Evolutionary conservation across 2,797 vertebrate species (phyloP).

Genomic region (Sebastes melanostomus): DNA sequence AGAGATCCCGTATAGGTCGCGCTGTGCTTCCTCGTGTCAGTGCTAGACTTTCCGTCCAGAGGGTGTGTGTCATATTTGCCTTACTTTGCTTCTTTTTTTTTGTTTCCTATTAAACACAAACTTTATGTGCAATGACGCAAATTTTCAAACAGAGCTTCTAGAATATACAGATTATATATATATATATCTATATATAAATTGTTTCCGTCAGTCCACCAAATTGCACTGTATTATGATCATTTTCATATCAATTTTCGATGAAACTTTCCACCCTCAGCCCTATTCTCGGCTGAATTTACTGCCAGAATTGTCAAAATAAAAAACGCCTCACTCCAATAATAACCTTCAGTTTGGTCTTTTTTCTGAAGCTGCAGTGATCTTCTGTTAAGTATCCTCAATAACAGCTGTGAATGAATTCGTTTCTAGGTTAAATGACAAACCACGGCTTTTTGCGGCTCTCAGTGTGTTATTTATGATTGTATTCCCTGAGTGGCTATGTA

Average conservation of each 20-base stretch:
- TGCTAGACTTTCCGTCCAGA: slow-evolving; percentile 74
- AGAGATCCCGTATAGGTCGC: slow-evolving; percentile 58
- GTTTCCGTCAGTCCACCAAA: slow-evolving; percentile 51
- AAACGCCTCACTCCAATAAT: slow-evolving; percentile 20
- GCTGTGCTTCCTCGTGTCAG: slow-evolving; percentile 76
- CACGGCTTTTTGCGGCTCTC: slow-evolving; percentile 69
- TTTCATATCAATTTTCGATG: slow-evolving; percentile 19
- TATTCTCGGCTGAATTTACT: slow-evolving; percentile 21
- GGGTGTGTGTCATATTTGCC: slow-evolving; percentile 73
- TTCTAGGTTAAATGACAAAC: slow-evolving; percentile 45
- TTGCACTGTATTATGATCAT: slow-evolving; percentile 52
- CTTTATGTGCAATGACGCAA: slow-evolving; percentile 56
- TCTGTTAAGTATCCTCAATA: slow-evolving; percentile 46
- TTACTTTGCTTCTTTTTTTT: slow-evolving; percentile 67
- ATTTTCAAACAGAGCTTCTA: slow-evolving; percentile 46
- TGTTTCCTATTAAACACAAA: slow-evolving; percentile 46
- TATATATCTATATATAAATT: slow-evolving; percentile 34
- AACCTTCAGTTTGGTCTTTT: slow-evolving; percentile 11
- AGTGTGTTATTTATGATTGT: slow-evolving; percentile 77
- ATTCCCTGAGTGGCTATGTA: slow-evolving; percentile 79
- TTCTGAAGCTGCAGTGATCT: slow-evolving; percentile 32
- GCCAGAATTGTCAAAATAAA: slow-evolving; percentile 29
- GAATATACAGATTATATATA: slow-evolving; percentile 53
- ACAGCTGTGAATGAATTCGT: slow-evolving; percentile 68
- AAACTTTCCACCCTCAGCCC: slow-evolving; percentile 7